Evolutionary conservation across 2,797 vertebrate species (phyloP), one percentile per base, ranked within the genome.

Genomic region (Danio tinwini): DNA sequence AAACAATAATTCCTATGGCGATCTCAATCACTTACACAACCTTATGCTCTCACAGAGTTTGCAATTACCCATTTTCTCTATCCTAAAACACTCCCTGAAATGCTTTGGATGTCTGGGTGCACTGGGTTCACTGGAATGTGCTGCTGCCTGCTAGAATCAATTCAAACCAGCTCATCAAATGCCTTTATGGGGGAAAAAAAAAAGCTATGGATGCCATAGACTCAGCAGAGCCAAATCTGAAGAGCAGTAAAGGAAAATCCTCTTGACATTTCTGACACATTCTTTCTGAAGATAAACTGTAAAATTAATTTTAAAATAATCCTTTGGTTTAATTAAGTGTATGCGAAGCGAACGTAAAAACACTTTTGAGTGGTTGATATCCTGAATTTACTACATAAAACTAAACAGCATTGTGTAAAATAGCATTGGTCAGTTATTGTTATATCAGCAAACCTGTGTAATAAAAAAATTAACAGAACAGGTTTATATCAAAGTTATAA

Each of bases 101-200:
- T 73, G 80, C 62, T 75, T 67, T 69, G 62, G 64, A 79, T 85
- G 59, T 79, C 75, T 76, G 58, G 56, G 63, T 29, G 75, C 47
- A 69, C 50, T 68, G 68, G 67, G 63, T 42, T 17, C 63, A 40
- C 63, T 49, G 67, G 82, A 79, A 83, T 81, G 79, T 79, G 79
- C 84, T 79, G 55, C 55, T 50, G 73, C 69, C 74, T 82, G 68
- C 45, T 64, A 81, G 59, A 84, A 70, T 75, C 75, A 78, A 79
- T 67, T 74, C 56, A 49, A 70, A 75, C n/a, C 72, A 61, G 17
- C 55, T 45, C 58, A 78, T 62, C 67, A 62, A 17, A 71, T 40
- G 37, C 65, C 64, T 68, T 49, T 50, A 68, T 59, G 53, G 65
- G 65, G 55, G 67, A 29, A 29, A 29, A 29, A 29, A n/a, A 65